Evolutionary conservation across 2,113 vertebrate species (phyloP), one percentile per base, ranked within the genome.

Genomic region (Toxotes chatareus): DNA sequence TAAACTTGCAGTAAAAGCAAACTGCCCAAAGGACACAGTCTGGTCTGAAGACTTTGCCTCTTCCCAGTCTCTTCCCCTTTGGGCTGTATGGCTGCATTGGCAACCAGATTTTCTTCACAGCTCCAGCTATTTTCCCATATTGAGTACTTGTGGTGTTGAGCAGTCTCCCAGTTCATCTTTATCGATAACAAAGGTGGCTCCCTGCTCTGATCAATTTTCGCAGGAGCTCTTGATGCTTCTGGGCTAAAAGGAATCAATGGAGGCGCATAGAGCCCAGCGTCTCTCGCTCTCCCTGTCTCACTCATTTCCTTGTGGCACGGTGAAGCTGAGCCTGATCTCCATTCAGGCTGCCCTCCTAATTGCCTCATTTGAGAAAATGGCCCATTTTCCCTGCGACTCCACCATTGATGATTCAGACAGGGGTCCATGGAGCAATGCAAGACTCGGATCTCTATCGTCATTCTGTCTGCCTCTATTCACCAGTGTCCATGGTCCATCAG

Each of bases 351-450:
- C 79, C 60, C 80, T 89, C 75, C 88, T 93, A 92, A 94, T 94
- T 91, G 91, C 87, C 92, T 94, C 89, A 89, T 94, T 94, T 92
- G 83, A 93, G 84, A 92, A 93, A 94, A 93, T 91, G 77, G 79
- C 73, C 67, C 63, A 80, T 85, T 90, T 92, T 89, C 76, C 49
- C 76, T 34, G 59, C 82, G 84, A 75, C 66, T 88, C 83, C 31
- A 51, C 86, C 62, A 91, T 88, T 91, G 93, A 93, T 69, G 87
- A 82, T 75, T 85, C 79, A 86, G 86, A 89, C 82, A 76, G 71
- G 76, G 78, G 83, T 91, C 86, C 73, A 57, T 83, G 78, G 77
- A 88, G 74, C 85, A 82, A 83, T 79, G 74, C 69, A 60, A 85
- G 75, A 76, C 63, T 79, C 55, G 82, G 79, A 87, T 88, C 65